These are phyloP conservation scores for Strigamia maritima DNA, from an alignment of 2,888 invertebrate species.

Conservation along the genomic window DNA sequence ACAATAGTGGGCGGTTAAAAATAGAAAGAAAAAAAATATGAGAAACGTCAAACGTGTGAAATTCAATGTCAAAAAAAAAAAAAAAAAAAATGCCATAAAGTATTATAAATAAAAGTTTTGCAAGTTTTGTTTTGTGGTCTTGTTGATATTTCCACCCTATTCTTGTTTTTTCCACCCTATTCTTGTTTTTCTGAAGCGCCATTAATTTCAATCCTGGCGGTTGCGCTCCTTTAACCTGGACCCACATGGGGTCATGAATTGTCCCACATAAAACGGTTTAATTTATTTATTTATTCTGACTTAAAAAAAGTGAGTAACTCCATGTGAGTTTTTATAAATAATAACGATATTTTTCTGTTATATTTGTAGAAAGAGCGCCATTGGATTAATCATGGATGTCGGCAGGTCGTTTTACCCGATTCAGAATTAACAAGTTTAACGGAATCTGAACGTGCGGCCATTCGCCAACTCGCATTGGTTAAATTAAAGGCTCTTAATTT, in stretches of 20 bases:
- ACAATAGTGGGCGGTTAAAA: not conserved
- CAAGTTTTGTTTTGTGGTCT: too few relatives aligned
- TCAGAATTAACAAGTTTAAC: slow-evolving; percentile 69
- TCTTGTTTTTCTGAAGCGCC: not conserved
- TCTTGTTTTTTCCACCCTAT: not conserved
- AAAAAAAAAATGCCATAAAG: too few relatives aligned
- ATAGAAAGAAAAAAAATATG: not conserved
- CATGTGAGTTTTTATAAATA: slow-evolving; percentile 24
- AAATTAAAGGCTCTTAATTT: slow-evolving; percentile 81
- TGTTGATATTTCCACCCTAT: not conserved
- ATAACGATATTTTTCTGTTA: slow-evolving; percentile 14
- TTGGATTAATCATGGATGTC: slow-evolving; percentile 48
- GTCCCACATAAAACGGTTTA: slow-evolving; percentile 59
- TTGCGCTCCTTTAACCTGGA: not conserved
- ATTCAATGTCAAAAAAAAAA: not conserved
- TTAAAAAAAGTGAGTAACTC: slow-evolving; percentile 47
- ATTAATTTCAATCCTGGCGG: not conserved
- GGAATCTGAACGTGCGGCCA: slow-evolving; percentile 72
- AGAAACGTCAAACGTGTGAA: not conserved
- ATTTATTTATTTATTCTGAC: slow-evolving; percentile 63
- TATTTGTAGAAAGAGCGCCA: slow-evolving; percentile 43
- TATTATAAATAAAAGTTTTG: too few relatives aligned
- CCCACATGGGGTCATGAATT: not conserved
- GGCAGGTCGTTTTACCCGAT: slow-evolving; percentile 68
- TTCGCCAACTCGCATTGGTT: slow-evolving; percentile 81